Base-by-base conservation (phyloP, 1,140 invertebrate species). In the Colletes latitarsis region DNA sequence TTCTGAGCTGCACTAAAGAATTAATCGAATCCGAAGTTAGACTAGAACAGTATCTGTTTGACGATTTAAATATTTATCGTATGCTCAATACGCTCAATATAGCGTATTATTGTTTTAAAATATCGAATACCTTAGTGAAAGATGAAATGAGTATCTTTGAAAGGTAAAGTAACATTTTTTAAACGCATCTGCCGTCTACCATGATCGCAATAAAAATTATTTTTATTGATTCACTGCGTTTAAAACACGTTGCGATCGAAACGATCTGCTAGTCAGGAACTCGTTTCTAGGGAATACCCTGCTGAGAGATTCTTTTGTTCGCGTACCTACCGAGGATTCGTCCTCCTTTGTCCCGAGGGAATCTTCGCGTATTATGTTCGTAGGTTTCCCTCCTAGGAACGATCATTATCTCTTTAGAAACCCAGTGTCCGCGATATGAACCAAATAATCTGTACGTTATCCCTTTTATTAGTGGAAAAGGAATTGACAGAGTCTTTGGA, bases 371-470 rank as follows among this genome's bases (percentile, higher is more conserved):
- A 92, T 90, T 90, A 89, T 88, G 81, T 89, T 89, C 80, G 30
- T 84, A 57, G 63, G 82, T 84, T 88, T 89, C 86, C 87, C 88
- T 90, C 85, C 70, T 57, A 81, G 46, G 86, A 88, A 82, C 86
- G 88, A 91, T 91, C 89, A 88, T 92, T 91, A 92, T 92, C 91
- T 90, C 85, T 88, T 91, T 90, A 86, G 83, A 77, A 85, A 19
- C 79, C 53, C 43, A 73, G 49, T 30, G 77, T 82, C 71, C 57
- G 52, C 68, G 81, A 74, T 60, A 78, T 81, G 67, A 84, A 77
- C 72, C 77, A 67, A 88, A 76, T 82, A 80, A 88, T 78, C 82
- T 14, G 17, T 43, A 58, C 49, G 52, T 70, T 83, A 73, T 75
- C 63, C 57, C 49, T 67, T 75, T 74, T 67, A 75, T 83, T 75